Percentiles rank a stretch among this genome's conserved stretches.
These are phyloP conservation scores for Pan paniscus DNA, from an alignment of 2,113 vertebrate species.

Conservation along the genomic window DNA sequence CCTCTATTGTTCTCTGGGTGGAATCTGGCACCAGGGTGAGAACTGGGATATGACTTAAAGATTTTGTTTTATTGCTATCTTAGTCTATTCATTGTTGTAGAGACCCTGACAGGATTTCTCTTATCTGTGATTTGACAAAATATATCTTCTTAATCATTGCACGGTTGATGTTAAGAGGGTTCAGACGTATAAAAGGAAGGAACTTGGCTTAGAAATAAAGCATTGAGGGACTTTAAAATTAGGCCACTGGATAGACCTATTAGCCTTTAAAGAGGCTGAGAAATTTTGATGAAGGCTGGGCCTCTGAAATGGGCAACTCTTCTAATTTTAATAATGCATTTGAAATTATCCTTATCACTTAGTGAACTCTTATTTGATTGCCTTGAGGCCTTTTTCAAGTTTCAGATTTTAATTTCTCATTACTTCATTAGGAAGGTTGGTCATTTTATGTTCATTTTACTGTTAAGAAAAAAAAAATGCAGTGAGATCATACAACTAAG, in stretches of 20 bases:
- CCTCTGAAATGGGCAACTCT: neutral
- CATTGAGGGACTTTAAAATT: neutral
- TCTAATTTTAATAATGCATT: neutral
- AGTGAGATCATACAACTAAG: neutral
- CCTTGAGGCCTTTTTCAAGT: neutral
- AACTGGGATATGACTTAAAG: neutral
- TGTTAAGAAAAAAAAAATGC: neutral
- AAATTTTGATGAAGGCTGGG: neutral
- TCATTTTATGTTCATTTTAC: neutral
- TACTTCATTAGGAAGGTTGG: neutral
- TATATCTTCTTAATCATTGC: neutral
- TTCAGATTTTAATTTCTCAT: neutral
- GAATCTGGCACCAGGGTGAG: neutral
- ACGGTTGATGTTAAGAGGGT: neutral
- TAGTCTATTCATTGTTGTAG: neutral
- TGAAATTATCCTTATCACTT: neutral
- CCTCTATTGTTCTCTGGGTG: neutral
- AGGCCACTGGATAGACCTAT: neutral
- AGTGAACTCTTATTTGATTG: neutral
- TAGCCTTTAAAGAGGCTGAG: neutral
- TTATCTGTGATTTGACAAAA: neutral
- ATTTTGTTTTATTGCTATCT: neutral
- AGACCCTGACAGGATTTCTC: neutral
- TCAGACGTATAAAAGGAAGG: neutral
- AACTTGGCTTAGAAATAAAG: neutral